Percentiles rank a stretch among this genome's conserved stretches.
Conservation (phyloP, 2,797 vertebrate genomes). For the Cynodonichthys magdalenae region DNA sequence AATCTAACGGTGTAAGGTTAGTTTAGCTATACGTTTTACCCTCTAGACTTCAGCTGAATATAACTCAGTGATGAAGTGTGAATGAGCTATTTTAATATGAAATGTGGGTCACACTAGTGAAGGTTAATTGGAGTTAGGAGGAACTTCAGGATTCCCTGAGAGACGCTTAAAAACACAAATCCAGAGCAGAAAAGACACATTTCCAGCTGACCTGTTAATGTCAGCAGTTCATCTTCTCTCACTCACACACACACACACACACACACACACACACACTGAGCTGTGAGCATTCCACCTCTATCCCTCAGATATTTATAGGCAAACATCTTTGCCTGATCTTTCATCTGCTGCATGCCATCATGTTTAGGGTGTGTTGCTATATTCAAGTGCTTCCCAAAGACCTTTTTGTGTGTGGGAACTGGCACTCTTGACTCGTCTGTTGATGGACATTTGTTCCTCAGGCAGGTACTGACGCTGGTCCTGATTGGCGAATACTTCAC, state of each 20-base stretch:
- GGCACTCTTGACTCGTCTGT: slow-evolving; percentile 10
- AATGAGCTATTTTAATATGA: slow-evolving; percentile 61
- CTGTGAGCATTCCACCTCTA: slow-evolving; percentile 47
- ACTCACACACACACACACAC: slow-evolving; percentile 9
- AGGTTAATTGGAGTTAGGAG: slow-evolving; percentile 71
- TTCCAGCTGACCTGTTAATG: slow-evolving; percentile 46
- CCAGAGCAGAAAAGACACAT: slow-evolving; percentile 19
- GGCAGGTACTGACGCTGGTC: neutral
- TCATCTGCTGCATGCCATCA: slow-evolving; percentile 56
- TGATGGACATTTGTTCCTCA: slow-evolving; percentile 23
- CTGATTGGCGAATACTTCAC: slow-evolving; percentile 15
- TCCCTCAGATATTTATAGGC: slow-evolving; percentile 69
- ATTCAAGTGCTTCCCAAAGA: slow-evolving; percentile 51
- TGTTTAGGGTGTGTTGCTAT: slow-evolving; percentile 46
- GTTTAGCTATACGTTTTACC: slow-evolving; percentile 38
- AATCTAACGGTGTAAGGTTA: neutral
- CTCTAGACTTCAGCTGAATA: slow-evolving; percentile 39
- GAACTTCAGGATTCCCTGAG: slow-evolving; percentile 39
- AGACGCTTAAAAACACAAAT: slow-evolving; percentile 24
- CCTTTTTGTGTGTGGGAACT: slow-evolving; percentile 6
- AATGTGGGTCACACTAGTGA: slow-evolving; percentile 68
- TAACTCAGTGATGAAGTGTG: slow-evolving; percentile 45
- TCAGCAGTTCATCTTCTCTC: slow-evolving; percentile 31
- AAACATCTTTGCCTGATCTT: slow-evolving; percentile 47
- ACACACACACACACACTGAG: slow-evolving; percentile 10